These are phyloP conservation scores for Willowsia nigromaculata DNA, from an alignment of 2,888 invertebrate genomes.

Conservation along the genomic window DNA sequence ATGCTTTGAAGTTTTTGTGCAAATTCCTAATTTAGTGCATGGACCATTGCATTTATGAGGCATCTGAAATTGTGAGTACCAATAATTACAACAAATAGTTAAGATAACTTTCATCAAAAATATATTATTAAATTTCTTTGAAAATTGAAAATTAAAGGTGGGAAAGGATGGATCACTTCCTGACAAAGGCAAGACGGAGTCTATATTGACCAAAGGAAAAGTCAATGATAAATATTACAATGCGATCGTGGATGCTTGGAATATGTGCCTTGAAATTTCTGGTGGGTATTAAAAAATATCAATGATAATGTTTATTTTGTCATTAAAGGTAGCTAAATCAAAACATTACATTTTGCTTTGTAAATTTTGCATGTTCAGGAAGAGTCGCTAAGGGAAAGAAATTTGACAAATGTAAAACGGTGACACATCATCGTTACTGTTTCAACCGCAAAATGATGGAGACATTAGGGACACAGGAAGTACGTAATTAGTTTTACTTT, in stretches of 20 bases:
- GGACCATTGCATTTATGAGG: not conserved
- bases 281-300: no score
- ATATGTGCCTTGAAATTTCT: not conserved
- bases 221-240: not conserved
- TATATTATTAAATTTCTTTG: not conserved
- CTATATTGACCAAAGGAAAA: not conserved
- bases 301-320: no score
- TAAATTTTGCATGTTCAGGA: no score
- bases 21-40: not conserved
- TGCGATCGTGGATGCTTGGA: not conserved
- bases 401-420: not conserved
- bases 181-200: not conserved
- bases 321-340: no score
- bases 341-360: no score
- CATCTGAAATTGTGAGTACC: not conserved
- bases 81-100: not conserved
- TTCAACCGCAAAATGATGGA: not conserved
- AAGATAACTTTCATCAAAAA: not conserved
- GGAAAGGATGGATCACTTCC: not conserved
- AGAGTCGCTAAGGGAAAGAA: not conserved
- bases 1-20: no score
- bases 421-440: not conserved
- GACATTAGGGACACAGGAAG: no score
- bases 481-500: no score
- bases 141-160: not conserved